Evolutionary conservation across 2,888 invertebrate genomes (phyloP).

Genomic region (Calliphora vomitoria): DNA sequence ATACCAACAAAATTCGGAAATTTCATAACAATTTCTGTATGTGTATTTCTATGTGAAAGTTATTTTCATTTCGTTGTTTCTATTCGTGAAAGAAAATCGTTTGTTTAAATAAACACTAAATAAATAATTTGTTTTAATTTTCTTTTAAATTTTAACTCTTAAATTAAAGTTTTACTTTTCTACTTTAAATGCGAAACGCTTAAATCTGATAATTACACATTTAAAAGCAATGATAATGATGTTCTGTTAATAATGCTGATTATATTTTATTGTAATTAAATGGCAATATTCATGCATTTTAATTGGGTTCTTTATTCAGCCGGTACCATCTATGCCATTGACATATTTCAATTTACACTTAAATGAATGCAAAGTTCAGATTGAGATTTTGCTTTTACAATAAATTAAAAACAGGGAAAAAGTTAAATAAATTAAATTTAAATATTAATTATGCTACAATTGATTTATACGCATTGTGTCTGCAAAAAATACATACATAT

Average conservation of each 20-base stretch:
- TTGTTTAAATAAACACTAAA: not conserved
- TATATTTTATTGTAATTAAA: not conserved
- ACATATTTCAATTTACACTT: slow-evolving; percentile 31
- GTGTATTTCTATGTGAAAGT: slow-evolving; percentile 21
- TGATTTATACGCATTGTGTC: not conserved
- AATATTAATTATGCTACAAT: slow-evolving; percentile 1
- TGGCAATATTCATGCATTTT: not conserved
- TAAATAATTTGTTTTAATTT: not conserved
- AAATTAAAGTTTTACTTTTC: not conserved
- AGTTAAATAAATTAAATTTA: not conserved
- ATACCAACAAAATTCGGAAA: not conserved
- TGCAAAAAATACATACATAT: not conserved
- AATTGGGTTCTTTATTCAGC: not conserved
- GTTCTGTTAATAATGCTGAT: not conserved
- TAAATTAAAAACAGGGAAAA: not conserved
- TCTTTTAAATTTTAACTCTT: not conserved
- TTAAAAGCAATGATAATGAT: not conserved
- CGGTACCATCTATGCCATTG: not conserved
- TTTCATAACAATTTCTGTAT: slow-evolving; percentile 11
- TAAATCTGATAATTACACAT: not conserved
- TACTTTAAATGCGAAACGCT: not conserved
- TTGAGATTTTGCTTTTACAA: not conserved
- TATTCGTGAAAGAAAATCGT: slow-evolving; percentile 3
- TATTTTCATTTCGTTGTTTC: not conserved
- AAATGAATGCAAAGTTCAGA: not conserved